Conservation (phyloP, 2,113 vertebrate species). For the Eurypyga helias region DNA sequence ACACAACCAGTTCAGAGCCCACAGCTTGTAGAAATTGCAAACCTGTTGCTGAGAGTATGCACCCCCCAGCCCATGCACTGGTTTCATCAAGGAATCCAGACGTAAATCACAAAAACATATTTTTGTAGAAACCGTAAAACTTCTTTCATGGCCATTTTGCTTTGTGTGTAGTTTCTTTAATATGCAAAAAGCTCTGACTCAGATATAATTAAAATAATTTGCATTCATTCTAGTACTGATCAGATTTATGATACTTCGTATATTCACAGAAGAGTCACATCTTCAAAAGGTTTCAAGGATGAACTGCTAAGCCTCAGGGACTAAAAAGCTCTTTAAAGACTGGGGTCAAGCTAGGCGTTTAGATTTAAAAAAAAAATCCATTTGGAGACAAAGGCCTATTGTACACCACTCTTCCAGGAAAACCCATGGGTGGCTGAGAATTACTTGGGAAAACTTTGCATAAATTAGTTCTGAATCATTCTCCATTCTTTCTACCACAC, state of each 20-base stretch:
- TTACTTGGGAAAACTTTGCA: slow-evolving; percentile 21
- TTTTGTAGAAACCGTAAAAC: background rate
- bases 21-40: background rate
- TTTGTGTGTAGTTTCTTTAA: background rate
- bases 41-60: background rate
- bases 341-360: background rate
- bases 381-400: slow-evolving; percentile 49
- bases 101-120: background rate
- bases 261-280: background rate
- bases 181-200: background rate
- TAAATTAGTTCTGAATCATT: slow-evolving; percentile 10
- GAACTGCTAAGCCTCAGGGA: background rate
- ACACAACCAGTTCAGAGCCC: background rate
- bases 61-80: background rate
- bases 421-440: slow-evolving; percentile 11
- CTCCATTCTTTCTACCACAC: background rate
- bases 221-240: background rate
- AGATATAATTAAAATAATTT: background rate
- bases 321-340: background rate
- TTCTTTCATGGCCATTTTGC: background rate
- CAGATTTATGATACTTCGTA: background rate
- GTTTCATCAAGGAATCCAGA: background rate
- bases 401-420: slow-evolving; percentile 38
- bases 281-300: slow-evolving; percentile 7
- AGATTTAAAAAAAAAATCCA: slow-evolving; percentile 28